Conservation (phyloP, 2,113 vertebrate species). For the Merops nubicus region DNA sequence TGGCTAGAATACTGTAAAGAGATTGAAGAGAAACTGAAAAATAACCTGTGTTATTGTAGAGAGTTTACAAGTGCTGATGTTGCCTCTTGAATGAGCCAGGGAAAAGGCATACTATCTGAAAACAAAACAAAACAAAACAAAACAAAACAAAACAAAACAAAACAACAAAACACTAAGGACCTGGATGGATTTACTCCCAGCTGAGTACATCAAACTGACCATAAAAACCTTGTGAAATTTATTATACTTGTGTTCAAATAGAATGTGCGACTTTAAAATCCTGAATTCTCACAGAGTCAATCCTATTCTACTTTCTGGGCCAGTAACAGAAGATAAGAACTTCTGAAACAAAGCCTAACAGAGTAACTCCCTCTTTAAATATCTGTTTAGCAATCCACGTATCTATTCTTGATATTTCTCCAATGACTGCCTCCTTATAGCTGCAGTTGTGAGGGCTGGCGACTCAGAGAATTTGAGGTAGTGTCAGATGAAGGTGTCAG, state of each 20-base stretch:
- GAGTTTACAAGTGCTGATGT: background rate
- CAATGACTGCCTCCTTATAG: background rate
- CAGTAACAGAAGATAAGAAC: background rate
- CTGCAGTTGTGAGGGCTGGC: background rate
- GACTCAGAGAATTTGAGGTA: background rate
- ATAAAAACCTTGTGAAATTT: background rate
- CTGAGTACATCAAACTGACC: background rate
- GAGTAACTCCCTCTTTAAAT: background rate
- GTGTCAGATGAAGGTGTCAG: background rate
- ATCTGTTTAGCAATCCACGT: background rate
- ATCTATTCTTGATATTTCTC: background rate
- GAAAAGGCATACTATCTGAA: background rate
- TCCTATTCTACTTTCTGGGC: background rate
- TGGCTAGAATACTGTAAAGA: background rate
- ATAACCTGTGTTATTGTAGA: background rate
- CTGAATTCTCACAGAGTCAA: background rate
- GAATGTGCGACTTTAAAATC: background rate
- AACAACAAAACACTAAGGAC: background rate
- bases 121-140: too few species aligned
- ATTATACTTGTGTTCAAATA: background rate
- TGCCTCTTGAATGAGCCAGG: background rate
- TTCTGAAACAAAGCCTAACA: background rate
- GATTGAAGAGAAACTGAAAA: slow-evolving; percentile 2
- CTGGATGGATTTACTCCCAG: background rate
- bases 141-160: too few species aligned